Base-by-base conservation (phyloP, 2,797 vertebrate species). In the Aulostomus chinensis region DNA sequence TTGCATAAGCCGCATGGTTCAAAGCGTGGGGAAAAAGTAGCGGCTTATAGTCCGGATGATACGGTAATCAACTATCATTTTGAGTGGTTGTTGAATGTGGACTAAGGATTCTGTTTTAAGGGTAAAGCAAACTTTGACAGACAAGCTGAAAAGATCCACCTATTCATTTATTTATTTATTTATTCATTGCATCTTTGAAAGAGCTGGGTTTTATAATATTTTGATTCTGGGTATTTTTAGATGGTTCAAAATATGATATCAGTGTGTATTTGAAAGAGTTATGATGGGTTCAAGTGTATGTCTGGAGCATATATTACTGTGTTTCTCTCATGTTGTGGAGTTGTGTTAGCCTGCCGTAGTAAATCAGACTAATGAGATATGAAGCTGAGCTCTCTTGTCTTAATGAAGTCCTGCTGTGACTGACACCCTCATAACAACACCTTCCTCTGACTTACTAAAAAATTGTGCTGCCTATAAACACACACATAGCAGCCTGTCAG, bases 391-490 rank as follows among this genome's bases (percentile, higher is more conserved):
- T 56, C 54, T 35, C 65, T 58, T 43, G 49, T 73, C 68, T 60
- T 81, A 87, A 85, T 80, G 77, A 79, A 66, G 60, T 53, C 59
- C 65, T 37, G n/a, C 53, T 28, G 62, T 72, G 81, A 85, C 33
- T 81, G 85, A 76, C 80, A 80, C 73, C 45, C 73, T 65, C 61
- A 75, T 77, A 82, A 70, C 31, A 30, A 45, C 75, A 51, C 55
- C 53, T 48, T 48, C 12, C 26, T 43, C 41, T 42, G 36, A 26
- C 40, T 52, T 45, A 55, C 56, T 1, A 7, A 38, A 54, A 47
- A 42, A 45, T 29, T 13, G 7, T 12, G n/a, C 47, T 34, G 24
- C 41, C 12, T 3, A 37, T 50, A 41, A 48, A 32, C 69, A 58
- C 52, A 41, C 53, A 42, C 56, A 47, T 26, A 36, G 12, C 34